These are phyloP conservation scores for Sorex araneus DNA, from an alignment of 2,113 vertebrate species.

Conservation along the genomic window DNA sequence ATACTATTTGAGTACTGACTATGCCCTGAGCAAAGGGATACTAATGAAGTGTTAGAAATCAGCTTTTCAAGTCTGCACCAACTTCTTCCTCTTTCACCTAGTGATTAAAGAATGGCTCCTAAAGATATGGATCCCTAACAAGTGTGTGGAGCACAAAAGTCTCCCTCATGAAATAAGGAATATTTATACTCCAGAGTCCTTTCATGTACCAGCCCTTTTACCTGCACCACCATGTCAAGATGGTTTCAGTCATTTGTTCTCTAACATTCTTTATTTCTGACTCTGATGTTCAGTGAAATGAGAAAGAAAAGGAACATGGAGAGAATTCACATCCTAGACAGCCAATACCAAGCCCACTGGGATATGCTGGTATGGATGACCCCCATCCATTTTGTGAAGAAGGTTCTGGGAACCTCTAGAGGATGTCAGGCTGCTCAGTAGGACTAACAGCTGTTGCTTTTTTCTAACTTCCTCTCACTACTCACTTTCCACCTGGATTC, in stretches of 20 bases:
- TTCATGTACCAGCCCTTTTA: background rate
- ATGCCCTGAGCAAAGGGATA: background rate
- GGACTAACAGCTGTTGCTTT: background rate
- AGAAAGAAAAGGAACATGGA: constrained; percentile 13
- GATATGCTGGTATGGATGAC: constrained; percentile 43
- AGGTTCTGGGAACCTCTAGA: background rate
- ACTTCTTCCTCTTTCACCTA: background rate
- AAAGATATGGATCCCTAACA: background rate
- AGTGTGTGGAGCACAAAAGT: background rate
- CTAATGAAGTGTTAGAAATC: background rate
- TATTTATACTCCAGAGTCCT: background rate
- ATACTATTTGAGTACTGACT: background rate
- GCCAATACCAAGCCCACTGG: constrained; percentile 23
- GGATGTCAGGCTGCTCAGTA: background rate
- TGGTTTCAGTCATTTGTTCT: background rate
- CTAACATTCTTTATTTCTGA: constrained; percentile 22
- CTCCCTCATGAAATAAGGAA: background rate
- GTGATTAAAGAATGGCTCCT: constrained; percentile 24
- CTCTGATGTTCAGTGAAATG: constrained; percentile 31
- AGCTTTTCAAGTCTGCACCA: background rate
- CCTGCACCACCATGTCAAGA: background rate
- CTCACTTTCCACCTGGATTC: background rate
- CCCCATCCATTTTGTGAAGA: background rate
- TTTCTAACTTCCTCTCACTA: background rate
- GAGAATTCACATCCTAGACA: constrained; percentile 11